Conservation (phyloP, 1,140 invertebrate species). For the Bombus impatiens region DNA sequence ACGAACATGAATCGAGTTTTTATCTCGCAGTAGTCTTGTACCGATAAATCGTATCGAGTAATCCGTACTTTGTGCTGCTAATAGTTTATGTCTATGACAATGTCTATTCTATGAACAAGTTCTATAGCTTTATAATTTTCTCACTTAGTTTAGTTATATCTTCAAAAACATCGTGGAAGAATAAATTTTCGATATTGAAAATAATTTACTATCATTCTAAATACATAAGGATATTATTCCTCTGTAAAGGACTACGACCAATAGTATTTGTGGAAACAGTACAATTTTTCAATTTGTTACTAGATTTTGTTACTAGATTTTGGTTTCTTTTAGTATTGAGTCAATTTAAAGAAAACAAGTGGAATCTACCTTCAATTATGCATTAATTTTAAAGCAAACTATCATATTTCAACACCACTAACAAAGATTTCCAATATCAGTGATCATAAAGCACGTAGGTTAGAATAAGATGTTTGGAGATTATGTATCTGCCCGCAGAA, state of each 20-base stretch:
- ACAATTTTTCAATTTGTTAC: background rate
- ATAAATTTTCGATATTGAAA: too few species aligned
- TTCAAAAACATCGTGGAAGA: too few species aligned
- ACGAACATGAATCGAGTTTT: background rate
- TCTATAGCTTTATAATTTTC: too few species aligned
- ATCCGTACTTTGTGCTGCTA: background rate
- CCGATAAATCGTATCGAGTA: background rate
- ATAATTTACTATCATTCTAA: too few species aligned
- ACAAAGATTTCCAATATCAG: background rate
- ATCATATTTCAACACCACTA: background rate
- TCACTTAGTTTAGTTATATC: too few species aligned
- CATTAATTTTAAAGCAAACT: background rate
- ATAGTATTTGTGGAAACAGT: background rate
- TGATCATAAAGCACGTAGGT: background rate
- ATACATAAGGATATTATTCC: too few species aligned
- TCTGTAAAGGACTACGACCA: background rate
- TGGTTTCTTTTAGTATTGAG: background rate
- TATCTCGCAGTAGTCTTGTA: background rate
- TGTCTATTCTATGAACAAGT: background rate
- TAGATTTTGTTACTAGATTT: background rate
- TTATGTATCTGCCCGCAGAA: background rate
- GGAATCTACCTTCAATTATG: background rate
- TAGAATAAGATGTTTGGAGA: background rate
- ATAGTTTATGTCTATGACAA: background rate
- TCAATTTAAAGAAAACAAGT: background rate